Evolutionary conservation across 2,888 invertebrate genomes (phyloP).

Genomic region (Macrosoma leucophasiata): DNA sequence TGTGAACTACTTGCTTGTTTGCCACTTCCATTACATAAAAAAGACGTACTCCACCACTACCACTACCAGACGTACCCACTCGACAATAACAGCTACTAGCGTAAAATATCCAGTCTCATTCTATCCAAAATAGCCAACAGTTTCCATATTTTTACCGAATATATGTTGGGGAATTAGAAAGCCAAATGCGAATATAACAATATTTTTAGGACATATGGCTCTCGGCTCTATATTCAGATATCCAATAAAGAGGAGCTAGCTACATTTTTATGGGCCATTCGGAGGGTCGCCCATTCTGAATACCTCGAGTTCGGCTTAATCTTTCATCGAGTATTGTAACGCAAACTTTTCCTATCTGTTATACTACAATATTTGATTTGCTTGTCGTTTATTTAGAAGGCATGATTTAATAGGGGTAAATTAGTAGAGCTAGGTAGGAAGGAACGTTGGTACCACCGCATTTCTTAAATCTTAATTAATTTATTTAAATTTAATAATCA

Average conservation of each 20-base stretch:
- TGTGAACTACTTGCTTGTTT: no score
- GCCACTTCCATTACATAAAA: no score
- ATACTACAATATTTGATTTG: no score
- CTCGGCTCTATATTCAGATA: constrained; percentile 43
- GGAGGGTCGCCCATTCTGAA: constrained; percentile 50
- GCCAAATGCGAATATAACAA: constrained; percentile 24
- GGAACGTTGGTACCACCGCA: no score
- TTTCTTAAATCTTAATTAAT: no score
- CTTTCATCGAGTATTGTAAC: constrained; percentile 56
- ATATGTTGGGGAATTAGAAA: constrained; percentile 20
- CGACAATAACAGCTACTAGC: constrained; percentile 7
- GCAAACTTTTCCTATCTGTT: constrained; percentile 47
- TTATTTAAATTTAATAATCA: no score
- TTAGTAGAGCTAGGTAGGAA: no score
- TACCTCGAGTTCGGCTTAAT: constrained; percentile 57
- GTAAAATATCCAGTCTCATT: constrained; percentile 11
- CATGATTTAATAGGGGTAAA: no score
- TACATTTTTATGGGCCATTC: constrained; percentile 57
- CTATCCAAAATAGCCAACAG: constrained; percentile 18
- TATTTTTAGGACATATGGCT: constrained; percentile 36
- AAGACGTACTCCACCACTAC: no score
- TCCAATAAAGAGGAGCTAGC: constrained; percentile 51
- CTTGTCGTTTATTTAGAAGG: no score
- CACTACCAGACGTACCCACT: neutral
- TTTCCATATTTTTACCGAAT: constrained; percentile 16